Evolutionary conservation across 2,888 invertebrate genomes (phyloP).

Genomic region (Anticlea derivata): DNA sequence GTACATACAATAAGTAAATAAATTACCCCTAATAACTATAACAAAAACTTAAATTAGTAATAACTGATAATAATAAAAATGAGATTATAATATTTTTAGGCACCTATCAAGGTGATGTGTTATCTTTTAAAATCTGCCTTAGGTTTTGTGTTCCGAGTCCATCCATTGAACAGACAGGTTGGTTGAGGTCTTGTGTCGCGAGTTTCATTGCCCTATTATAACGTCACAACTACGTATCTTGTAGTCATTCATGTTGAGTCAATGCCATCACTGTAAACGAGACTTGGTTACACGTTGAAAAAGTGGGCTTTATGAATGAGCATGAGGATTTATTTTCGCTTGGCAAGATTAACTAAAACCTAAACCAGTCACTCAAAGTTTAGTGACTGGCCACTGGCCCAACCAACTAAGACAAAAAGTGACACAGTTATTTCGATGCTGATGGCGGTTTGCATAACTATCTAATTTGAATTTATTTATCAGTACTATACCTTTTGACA

Average conservation of each 20-base stretch:
- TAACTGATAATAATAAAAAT: too few relatives aligned
- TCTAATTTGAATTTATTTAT: too few relatives aligned
- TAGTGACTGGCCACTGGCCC: too few relatives aligned
- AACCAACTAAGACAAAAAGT: too few relatives aligned
- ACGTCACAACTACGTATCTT: conserved; percentile 38
- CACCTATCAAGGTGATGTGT: background rate
- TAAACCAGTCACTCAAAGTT: too few relatives aligned
- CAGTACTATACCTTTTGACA: too few relatives aligned
- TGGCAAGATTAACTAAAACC: background rate
- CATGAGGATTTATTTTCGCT: conserved; percentile 5
- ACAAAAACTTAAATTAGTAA: too few relatives aligned
- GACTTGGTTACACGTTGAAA: conserved; percentile 14
- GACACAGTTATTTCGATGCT: too few relatives aligned
- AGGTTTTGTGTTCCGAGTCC: conserved; percentile 59
- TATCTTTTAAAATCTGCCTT: conserved; percentile 26
- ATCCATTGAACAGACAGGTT: conserved; percentile 16
- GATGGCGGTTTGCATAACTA: too few relatives aligned
- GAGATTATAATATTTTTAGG: too few relatives aligned
- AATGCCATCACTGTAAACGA: conserved; percentile 31
- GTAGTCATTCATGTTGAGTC: conserved; percentile 29
- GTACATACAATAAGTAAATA: too few relatives aligned
- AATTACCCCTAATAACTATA: too few relatives aligned
- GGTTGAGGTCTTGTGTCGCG: conserved; percentile 67
- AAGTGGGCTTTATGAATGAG: conserved; percentile 14
- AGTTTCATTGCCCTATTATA: conserved; percentile 35